A percentile compares a stretch with the other conserved stretches of the same genome.
phyloP scores from a whole-genome alignment of 1,140 invertebrate species.

The Ooceraea biroi region DNA sequence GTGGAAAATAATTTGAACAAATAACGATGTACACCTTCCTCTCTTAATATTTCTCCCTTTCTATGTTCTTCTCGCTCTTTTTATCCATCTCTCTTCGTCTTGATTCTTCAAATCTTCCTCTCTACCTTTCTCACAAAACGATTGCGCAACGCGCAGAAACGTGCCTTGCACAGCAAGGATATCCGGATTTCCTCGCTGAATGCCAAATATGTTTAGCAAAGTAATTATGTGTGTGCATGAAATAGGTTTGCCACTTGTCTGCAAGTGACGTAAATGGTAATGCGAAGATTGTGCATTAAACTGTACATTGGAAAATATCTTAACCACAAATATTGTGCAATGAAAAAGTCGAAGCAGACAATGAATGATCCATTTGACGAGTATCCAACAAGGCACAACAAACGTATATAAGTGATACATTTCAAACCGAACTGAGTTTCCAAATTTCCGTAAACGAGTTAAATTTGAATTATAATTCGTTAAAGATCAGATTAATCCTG shows the following conservation, averaged over 20 bases:
- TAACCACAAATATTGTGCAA: background rate
- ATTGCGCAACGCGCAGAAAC: slow-evolving; percentile 24
- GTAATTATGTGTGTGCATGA: background rate
- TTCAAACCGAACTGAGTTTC: background rate
- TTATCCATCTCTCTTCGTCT: background rate
- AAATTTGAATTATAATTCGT: background rate
- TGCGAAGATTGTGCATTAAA: background rate
- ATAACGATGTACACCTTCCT: background rate
- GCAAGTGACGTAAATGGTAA: slow-evolving; percentile 27
- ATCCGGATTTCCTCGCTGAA: slow-evolving; percentile 28
- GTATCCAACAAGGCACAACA: background rate
- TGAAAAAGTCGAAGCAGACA: background rate
- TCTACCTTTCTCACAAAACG: background rate
- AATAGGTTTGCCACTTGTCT: slow-evolving; percentile 8
- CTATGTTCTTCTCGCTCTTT: background rate
- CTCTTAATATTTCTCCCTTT: background rate
- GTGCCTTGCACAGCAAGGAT: slow-evolving; percentile 17
- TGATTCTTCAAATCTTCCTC: background rate
- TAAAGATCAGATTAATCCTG: background rate
- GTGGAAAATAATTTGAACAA: background rate
- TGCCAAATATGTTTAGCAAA: slow-evolving; percentile 38
- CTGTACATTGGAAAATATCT: slow-evolving; percentile 2
- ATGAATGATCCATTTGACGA: background rate
- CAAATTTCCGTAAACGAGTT: background rate
- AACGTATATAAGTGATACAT: background rate